A percentile compares a stretch with the other conserved stretches of the same genome.
Conservation (phyloP, 2,113 vertebrate genomes). For the Salvelinus namaycush region DNA sequence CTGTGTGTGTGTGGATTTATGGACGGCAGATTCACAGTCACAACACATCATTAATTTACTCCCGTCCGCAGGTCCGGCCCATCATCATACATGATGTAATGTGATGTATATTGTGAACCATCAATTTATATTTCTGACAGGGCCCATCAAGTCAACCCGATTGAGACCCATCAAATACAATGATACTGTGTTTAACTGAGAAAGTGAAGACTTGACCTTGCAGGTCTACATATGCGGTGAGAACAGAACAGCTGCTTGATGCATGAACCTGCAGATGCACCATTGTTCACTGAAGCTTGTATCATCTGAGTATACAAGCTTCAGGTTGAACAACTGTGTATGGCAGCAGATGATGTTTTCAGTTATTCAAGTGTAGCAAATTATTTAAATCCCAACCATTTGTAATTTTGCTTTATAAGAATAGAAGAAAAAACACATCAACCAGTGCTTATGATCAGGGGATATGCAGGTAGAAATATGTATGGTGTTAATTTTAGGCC, state of each 20-base stretch:
- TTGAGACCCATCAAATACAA: slow-evolving; percentile 38
- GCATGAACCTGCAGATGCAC: slow-evolving; percentile 20
- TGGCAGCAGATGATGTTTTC: neutral
- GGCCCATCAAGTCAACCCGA: slow-evolving; percentile 29
- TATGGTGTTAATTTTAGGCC: no score
- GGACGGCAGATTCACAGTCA: slow-evolving; percentile 66
- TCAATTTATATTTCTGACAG: slow-evolving; percentile 52
- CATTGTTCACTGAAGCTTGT: neutral
- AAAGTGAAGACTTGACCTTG: slow-evolving; percentile 56
- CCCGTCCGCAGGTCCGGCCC: slow-evolving; percentile 57
- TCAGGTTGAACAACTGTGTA: slow-evolving; percentile 55
- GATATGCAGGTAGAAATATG: no score
- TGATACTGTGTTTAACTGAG: slow-evolving; percentile 26
- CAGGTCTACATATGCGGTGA: slow-evolving; percentile 19
- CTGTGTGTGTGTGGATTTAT: slow-evolving; percentile 64
- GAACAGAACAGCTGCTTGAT: slow-evolving; percentile 20
- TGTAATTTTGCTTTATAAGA: neutral
- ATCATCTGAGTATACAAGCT: neutral
- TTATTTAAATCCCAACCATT: neutral
- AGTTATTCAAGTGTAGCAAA: neutral
- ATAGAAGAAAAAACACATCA: neutral
- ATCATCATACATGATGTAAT: slow-evolving; percentile 67
- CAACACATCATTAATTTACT: slow-evolving; percentile 69
- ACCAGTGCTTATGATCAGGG: neutral
- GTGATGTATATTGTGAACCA: slow-evolving; percentile 46